phyloP scores from a whole-genome alignment of 2,888 invertebrate species.

The Galerucella pusilla region DNA sequence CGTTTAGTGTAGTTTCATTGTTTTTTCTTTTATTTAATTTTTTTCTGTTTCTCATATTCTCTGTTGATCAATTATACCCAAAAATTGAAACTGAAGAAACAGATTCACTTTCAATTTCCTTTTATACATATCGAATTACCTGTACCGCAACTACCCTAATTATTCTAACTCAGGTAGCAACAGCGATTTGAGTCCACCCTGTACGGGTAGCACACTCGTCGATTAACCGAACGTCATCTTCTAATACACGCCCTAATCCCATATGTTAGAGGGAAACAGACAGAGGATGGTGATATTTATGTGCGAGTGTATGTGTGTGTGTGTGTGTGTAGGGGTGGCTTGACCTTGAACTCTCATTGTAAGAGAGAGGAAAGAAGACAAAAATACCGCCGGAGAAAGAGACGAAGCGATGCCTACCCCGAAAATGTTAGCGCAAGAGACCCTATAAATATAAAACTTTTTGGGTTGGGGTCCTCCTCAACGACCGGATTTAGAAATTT shows the following conservation, averaged over 20 bases:
- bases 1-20: too few species aligned
- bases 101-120: too few species aligned
- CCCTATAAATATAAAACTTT: constrained; percentile 23
- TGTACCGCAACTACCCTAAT: neutral
- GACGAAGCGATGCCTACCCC: constrained; percentile 39
- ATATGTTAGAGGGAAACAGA: constrained; percentile 41
- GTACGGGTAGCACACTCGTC: constrained; percentile 39
- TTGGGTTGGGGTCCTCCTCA: constrained; percentile 51
- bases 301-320: constrained; percentile 44
- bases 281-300: constrained; percentile 39
- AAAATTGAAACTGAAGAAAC: too few species aligned
- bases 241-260: constrained; percentile 30
- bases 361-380: constrained; percentile 25
- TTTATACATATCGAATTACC: too few species aligned
- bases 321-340: constrained; percentile 60
- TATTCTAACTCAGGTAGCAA: constrained; percentile 28
- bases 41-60: too few species aligned
- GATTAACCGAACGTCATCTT: constrained; percentile 52
- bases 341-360: constrained; percentile 61
- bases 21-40: too few species aligned
- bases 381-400: constrained; percentile 21
- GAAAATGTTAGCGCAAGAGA: constrained; percentile 38
- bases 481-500: constrained; percentile 59
- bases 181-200: constrained; percentile 28
- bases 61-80: too few species aligned